These are phyloP conservation scores for Plodia interpunctella DNA, from an alignment of 1,140 invertebrate genomes.

Conservation along the genomic window DNA sequence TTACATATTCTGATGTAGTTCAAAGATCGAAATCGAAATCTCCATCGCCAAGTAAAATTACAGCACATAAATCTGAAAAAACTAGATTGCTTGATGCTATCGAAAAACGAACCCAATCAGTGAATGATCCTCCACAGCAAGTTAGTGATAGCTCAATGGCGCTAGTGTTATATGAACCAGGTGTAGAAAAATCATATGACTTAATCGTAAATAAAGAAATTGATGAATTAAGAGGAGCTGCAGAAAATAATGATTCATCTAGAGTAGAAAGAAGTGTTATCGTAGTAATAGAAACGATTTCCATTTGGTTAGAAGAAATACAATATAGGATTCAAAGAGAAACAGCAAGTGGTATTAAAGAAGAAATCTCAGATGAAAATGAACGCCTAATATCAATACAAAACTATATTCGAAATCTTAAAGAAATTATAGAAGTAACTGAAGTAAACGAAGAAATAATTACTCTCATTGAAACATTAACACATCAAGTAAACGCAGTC, in stretches of 20 bases:
- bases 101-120: slow-evolving; percentile 58
- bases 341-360: slow-evolving; percentile 38
- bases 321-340: slow-evolving; percentile 84
- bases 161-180: slow-evolving; percentile 66
- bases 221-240: slow-evolving; percentile 79
- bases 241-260: slow-evolving; percentile 79
- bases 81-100: slow-evolving; percentile 50
- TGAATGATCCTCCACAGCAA: slow-evolving; percentile 42
- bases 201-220: slow-evolving; percentile 78
- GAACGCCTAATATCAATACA: slow-evolving; percentile 48
- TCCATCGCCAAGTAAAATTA: slow-evolving; percentile 57
- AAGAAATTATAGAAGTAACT: slow-evolving; percentile 56
- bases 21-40: slow-evolving; percentile 73
- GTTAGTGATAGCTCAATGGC: slow-evolving; percentile 44
- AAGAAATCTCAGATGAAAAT: slow-evolving; percentile 42
- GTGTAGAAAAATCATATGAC: slow-evolving; percentile 67
- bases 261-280: slow-evolving; percentile 83
- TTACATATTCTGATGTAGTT: slow-evolving; percentile 72
- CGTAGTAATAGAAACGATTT: slow-evolving; percentile 86
- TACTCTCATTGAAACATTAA: slow-evolving; percentile 63
- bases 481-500: slow-evolving; percentile 75
- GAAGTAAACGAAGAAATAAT: slow-evolving; percentile 68
- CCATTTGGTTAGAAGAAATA: slow-evolving; percentile 88
- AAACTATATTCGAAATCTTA: slow-evolving; percentile 53
- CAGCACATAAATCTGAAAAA: slow-evolving; percentile 47